Evolutionary conservation across 2,797 vertebrate genomes (phyloP), one percentile per base, ranked within the genome.

Genomic region (Setipinna tenuifilis): DNA sequence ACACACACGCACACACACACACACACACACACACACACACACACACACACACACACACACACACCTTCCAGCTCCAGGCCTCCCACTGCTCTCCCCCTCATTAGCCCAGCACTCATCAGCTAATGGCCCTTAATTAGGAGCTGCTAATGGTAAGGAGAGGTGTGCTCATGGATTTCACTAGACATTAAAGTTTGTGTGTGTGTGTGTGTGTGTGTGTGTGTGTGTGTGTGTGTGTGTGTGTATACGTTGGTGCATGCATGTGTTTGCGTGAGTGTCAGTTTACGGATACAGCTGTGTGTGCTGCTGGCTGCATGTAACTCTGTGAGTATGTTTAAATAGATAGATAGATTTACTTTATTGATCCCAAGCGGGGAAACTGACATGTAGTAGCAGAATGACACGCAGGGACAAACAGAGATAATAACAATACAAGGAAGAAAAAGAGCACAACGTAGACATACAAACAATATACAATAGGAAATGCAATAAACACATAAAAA

Each of bases 91-190:
- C 65, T 62, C 54, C 88, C 88, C 91, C 91, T 95, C 92, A 90
- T 94, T 92, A 93, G 88, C 87, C 84, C 84, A 89, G 91, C 84
- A 86, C 87, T 91, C 85, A 91, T 93, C 93, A 87, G 93, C 93
- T 90, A 88, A 89, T 90, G 89, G 89, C 88, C 83, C 85, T 89
- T 91, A 90, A 90, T 93, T 93, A 93, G 89, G 54, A 88, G 80
- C 28, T 17, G 84, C 82, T 86, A n/a, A 84, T 61, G 57, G 31
- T 83, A 21, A 46, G 78, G 14, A 50, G 16, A 75, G 31, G 35
- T 75, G 62, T 68, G 3, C 62, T 68, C 23, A 28, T 23, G 14
- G 25, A 25, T 65, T 1, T 65, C 23, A 65, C 23, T 25, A 28
- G 61, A 23, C 23, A 65, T 46, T 41, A 44, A 50, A 87, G 48